Base-by-base conservation (phyloP, 2,888 invertebrate genomes). In the Exocentrus adspersus region DNA sequence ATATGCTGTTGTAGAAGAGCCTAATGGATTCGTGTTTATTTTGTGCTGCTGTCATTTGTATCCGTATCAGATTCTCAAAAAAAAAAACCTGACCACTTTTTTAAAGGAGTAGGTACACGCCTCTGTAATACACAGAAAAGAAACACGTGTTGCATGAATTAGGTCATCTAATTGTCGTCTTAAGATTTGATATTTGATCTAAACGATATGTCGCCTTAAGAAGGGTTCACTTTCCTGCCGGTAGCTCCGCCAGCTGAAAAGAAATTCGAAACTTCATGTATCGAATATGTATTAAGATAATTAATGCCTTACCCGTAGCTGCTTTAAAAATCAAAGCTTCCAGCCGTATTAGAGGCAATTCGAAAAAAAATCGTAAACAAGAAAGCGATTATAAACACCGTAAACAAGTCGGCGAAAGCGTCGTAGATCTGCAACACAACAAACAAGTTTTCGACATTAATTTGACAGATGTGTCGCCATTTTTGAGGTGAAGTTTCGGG, bases 321-420 rank as follows among this genome's bases (percentile, higher is more conserved):
- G 60, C 53, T 50, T 62, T 61, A 46, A 69, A 64, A 7, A 70
- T 12, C 6, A 65, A 30, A 46, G 50, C 45, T 58, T 67, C 67
- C 12, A 37, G 61, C 43, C 53, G 60, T 28, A 59, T 53, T 2
- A 72, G 56, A 7, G 82, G 81, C 59, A 79, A 72, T 70, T 81
- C 81, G 42, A 77, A 74, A n/a, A 51, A 79, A 70, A n/a, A 82
- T 65, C 3, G 79, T 77, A 20, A 80, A 75, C 2, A 80, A 60
- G 20, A 76, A 72, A 2, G 77, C 75, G 21, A 77, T 64, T 6
- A 75, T 28, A 12, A 78, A 67, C 6, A 72, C 67, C 7, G 77
- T 42, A 10, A 73, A 60, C 12, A 80, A 59, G 65, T 81, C 81
- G 21, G 78, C 80, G 28, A 80, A 70, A 57, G 72, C 77, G 46